Evolutionary conservation across 2,888 invertebrate species (phyloP).

Genomic region (Cheiracanthium punctorium): DNA sequence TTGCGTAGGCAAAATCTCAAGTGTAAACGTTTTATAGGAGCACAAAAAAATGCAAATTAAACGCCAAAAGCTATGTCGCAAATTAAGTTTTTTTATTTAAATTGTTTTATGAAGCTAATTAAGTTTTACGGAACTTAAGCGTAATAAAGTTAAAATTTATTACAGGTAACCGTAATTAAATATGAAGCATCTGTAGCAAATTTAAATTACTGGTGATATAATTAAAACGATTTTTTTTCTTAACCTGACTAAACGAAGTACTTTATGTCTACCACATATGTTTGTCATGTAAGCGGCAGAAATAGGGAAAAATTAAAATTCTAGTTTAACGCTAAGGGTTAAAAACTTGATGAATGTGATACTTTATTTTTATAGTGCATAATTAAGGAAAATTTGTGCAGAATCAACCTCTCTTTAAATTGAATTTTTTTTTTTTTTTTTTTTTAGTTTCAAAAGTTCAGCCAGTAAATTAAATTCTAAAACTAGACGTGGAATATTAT

Average conservation of each 20-base stretch:
- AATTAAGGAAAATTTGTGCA: no score
- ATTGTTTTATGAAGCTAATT: not conserved
- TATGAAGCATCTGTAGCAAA: not conserved
- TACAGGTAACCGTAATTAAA: not conserved
- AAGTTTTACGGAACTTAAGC: not conserved
- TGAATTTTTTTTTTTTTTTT: no score
- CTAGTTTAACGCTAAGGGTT: no score
- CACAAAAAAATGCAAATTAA: not conserved
- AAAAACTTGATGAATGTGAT: no score
- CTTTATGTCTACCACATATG: not conserved
- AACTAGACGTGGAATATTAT: no score
- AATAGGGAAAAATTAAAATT: no score
- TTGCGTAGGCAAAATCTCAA: not conserved
- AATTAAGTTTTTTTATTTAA: not conserved
- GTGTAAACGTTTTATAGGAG: not conserved
- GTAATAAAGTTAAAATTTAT: constrained; percentile 7
- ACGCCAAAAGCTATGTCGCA: not conserved
- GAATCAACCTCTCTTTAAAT: no score
- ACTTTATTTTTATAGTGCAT: no score
- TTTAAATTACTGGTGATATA: not conserved
- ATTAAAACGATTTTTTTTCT: not conserved
- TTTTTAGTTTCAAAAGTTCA: no score
- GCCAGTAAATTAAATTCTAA: no score
- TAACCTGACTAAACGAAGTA: not conserved
- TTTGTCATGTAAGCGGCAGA: not conserved